Base-by-base conservation (phyloP, 2,797 vertebrate species). In the Melanotaenia maccullochi region DNA sequence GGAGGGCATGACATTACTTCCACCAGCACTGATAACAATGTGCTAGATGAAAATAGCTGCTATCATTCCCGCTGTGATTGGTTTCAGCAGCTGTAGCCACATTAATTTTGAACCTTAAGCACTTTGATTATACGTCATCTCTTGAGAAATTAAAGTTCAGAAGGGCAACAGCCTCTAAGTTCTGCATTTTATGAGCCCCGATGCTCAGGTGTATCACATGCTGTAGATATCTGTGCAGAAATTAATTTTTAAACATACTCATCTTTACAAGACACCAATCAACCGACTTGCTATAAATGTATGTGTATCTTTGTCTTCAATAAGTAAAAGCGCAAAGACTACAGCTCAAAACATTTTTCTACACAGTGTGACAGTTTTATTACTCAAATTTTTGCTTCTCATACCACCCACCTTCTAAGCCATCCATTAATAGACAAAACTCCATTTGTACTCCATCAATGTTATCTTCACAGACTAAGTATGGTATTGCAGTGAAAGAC, bases 391-490 rank as follows among this genome's bases (percentile, higher is more conserved):
- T 40, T 42, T 83, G 63, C 75, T 80, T 88, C 74, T 83, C 81
- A 77, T 79, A 78, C 73, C 80, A 81, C 71, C 69, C 77, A 75
- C 79, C 78, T 77, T 71, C 62, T 7, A 11, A 74, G 71, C 58
- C 58, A 64, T 73, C 88, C 86, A 82, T 83, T 87, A 90, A 86
- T 89, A 90, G 85, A 63, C 61, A 78, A 78, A 85, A 78, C 71
- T 71, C 75, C 61, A 81, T 83, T 86, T 85, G 73, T 71, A 44
- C 61, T 84, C 68, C 71, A 35, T 64, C 65, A 76, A 72, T 72
- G 57, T 79, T 68, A 76, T 88, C 73, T 78, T 68, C 60, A 63
- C 82, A 68, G 84, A 75, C 91, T 90, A 90, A 90, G 89, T 92
- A 85, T 86, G 90, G 89, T 85, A 81, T 87, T 71, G 83, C 0